Conservation (phyloP, 2,113 vertebrate genomes). For the Trichomycterus rosablanca region DNA sequence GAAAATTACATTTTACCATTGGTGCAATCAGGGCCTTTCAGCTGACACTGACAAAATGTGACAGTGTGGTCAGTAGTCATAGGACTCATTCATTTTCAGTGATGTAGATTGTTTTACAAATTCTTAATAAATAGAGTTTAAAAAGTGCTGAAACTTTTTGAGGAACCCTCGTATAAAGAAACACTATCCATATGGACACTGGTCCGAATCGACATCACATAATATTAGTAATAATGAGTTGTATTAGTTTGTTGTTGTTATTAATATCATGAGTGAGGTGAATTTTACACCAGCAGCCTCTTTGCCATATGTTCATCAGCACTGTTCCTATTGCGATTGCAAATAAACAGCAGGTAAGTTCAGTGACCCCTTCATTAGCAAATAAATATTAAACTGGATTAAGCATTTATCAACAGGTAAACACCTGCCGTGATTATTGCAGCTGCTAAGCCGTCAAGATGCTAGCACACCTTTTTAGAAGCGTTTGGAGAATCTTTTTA, state of each 20-base stretch:
- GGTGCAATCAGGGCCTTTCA: too few relatives aligned
- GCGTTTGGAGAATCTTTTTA: constrained; percentile 17
- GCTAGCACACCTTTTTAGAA: background rate
- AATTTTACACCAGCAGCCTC: constrained; percentile 2
- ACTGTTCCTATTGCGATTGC: constrained; percentile 12
- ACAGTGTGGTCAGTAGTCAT: too few relatives aligned
- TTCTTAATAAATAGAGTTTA: too few relatives aligned
- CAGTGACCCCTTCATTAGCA: constrained; percentile 10
- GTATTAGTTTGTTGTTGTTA: background rate
- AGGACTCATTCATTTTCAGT: too few relatives aligned
- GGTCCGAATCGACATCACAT: too few relatives aligned
- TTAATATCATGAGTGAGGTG: constrained; percentile 2
- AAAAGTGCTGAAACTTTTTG: too few relatives aligned
- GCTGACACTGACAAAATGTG: too few relatives aligned
- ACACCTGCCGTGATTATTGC: constrained; percentile 27
- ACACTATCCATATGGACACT: too few relatives aligned
- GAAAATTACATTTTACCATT: too few relatives aligned
- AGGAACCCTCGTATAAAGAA: too few relatives aligned
- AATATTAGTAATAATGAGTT: too few relatives aligned
- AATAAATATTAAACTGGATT: constrained; percentile 18
- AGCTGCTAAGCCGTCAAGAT: background rate
- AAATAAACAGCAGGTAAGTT: constrained; percentile 26
- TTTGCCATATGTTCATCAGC: background rate
- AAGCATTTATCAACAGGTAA: constrained; percentile 14
- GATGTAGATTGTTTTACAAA: too few relatives aligned